Conservation (phyloP, 2,113 vertebrate genomes). For the Bettongia penicillata region DNA sequence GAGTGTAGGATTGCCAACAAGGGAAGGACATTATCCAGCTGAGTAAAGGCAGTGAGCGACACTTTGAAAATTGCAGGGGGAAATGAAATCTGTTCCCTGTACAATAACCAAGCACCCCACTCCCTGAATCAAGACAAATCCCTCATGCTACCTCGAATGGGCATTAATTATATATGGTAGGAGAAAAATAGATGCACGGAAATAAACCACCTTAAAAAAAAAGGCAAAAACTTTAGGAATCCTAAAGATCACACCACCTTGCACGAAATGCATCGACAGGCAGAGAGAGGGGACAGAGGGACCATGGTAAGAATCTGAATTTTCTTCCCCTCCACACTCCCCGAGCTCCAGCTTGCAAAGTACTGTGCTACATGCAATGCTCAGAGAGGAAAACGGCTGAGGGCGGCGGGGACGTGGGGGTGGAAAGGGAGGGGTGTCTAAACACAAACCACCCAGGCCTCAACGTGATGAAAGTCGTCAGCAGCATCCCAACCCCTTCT, state of each 20-base stretch:
- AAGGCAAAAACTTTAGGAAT: constrained; percentile 73
- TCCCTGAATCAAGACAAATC: background rate
- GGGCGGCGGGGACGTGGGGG: constrained; percentile 57
- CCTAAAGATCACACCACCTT: constrained; percentile 43
- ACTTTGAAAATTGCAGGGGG: constrained; percentile 59
- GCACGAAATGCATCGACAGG: constrained; percentile 9
- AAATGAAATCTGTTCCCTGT: constrained; percentile 3
- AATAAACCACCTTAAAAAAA: constrained; percentile 39
- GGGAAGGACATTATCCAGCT: constrained; percentile 52
- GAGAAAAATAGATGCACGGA: constrained; percentile 23
- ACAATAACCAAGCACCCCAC: constrained; percentile 61
- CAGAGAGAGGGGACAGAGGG: constrained; percentile 24
- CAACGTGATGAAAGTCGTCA: constrained; percentile 57
- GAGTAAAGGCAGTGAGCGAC: constrained; percentile 55
- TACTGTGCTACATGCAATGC: constrained; percentile 56
- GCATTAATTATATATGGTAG: constrained; percentile 65
- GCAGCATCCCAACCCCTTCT: constrained; percentile 54
- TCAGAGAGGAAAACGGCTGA: constrained; percentile 50
- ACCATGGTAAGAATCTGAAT: constrained; percentile 28
- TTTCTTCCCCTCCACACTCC: constrained; percentile 9
- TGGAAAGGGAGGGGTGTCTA: constrained; percentile 65
- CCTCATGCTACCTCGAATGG: constrained; percentile 44
- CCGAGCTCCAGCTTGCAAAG: constrained; percentile 65
- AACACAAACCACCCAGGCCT: constrained; percentile 71
- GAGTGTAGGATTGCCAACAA: constrained; percentile 53